Evolutionary conservation across 2,113 vertebrate genomes (phyloP).

Genomic region (Tauraco erythrolophus): DNA sequence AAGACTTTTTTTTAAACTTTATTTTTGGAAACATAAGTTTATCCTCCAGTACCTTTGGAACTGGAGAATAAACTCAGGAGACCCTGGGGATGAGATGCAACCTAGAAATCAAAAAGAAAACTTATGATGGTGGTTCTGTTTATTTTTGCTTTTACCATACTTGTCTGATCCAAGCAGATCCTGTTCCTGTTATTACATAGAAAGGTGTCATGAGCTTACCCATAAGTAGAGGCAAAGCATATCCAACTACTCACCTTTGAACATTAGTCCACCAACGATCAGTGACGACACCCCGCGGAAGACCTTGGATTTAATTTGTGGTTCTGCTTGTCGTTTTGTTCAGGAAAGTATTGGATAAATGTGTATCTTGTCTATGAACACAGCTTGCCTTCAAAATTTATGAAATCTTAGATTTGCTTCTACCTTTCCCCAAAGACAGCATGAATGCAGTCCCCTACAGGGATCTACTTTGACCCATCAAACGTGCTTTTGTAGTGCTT

Average conservation of each 20-base stretch:
- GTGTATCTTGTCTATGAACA: neutral
- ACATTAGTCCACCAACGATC: neutral
- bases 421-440: neutral
- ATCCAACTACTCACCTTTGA: neutral
- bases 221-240: neutral
- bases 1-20: neutral
- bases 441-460: accelerated
- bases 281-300: accelerated
- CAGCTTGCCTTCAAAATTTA: neutral
- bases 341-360: neutral
- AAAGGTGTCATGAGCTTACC: neutral
- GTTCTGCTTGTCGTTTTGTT: neutral
- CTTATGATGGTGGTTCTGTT: neutral
- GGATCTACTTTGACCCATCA: neutral
- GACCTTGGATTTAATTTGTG: neutral
- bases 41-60: neutral
- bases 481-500: neutral
- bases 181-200: neutral
- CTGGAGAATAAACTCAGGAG: neutral
- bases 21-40: no score
- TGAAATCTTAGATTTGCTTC: neutral
- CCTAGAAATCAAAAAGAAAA: neutral
- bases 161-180: neutral
- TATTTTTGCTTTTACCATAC: neutral
- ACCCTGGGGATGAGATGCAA: neutral